Conservation (phyloP, 2,113 vertebrate genomes). For the Panthera leo region DNA sequence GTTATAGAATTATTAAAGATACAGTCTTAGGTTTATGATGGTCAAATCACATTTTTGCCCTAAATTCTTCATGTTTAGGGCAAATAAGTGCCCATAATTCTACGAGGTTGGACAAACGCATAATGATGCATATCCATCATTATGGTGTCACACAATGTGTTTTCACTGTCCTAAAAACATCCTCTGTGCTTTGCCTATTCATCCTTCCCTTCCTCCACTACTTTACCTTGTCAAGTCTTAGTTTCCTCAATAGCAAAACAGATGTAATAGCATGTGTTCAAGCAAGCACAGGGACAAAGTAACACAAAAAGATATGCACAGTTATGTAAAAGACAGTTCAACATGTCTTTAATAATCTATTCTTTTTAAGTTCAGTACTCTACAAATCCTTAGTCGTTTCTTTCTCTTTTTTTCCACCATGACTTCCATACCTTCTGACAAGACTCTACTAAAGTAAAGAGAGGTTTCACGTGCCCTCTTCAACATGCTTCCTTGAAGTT, state of each 20-base stretch:
- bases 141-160: not conserved
- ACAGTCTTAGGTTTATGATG: not conserved
- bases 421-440: not conserved
- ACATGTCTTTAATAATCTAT: not conserved
- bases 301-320: not conserved
- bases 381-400: not conserved
- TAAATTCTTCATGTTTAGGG: not conserved
- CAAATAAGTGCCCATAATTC: not conserved
- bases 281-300: not conserved
- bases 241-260: not conserved
- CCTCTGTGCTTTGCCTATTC: not conserved
- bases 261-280: not conserved
- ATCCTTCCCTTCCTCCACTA: not conserved
- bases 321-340: not conserved
- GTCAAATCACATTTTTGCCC: not conserved
- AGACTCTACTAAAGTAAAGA: not conserved
- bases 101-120: not conserved
- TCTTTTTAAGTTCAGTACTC: not conserved
- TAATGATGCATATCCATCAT: not conserved
- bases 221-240: not conserved
- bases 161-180: not conserved
- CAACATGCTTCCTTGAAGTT: not conserved
- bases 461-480: not conserved
- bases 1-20: not conserved
- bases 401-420: not conserved